phyloP scores from a whole-genome alignment of 64 coral and sea anemone species.

The Pachyseris speciosa region DNA sequence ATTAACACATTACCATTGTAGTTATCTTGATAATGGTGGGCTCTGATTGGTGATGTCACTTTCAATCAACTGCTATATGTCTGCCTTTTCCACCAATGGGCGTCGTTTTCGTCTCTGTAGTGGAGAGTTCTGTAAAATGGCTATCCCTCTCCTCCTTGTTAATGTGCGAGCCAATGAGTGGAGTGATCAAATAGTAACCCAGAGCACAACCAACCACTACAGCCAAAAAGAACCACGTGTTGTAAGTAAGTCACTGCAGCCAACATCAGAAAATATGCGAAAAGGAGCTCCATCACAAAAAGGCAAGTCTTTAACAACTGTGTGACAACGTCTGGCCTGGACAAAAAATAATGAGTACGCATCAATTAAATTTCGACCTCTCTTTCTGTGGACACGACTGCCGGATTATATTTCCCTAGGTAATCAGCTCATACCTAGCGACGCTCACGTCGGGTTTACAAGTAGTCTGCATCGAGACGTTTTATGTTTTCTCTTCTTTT shows the following conservation, averaged over 20 bases:
- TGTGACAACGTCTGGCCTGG: not conserved
- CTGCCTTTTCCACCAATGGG: not conserved
- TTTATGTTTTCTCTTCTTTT: no score
- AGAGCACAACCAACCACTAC: slow-evolving; percentile 23
- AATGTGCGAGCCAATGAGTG: not conserved
- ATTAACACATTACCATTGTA: no score
- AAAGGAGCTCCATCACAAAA: not conserved
- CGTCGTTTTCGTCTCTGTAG: not conserved
- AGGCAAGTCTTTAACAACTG: not conserved
- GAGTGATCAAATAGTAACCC: slow-evolving; percentile 10
- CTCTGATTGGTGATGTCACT: no score
- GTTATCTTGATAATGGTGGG: no score
- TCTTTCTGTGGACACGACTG: no score
- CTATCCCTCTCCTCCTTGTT: not conserved
- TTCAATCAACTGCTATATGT: no score
- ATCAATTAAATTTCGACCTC: no score
- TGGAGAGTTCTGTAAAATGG: not conserved
- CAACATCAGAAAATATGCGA: slow-evolving; percentile 18
- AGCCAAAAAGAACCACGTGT: slow-evolving; percentile 19
- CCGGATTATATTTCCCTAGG: no score
- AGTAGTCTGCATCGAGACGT: no score
- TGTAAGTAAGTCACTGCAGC: slow-evolving; percentile 13
- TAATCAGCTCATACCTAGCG: no score
- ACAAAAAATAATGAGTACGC: not conserved
- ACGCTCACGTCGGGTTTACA: no score